Conservation (phyloP, 2,113 vertebrate genomes). For the Micronycteris hirsuta region DNA sequence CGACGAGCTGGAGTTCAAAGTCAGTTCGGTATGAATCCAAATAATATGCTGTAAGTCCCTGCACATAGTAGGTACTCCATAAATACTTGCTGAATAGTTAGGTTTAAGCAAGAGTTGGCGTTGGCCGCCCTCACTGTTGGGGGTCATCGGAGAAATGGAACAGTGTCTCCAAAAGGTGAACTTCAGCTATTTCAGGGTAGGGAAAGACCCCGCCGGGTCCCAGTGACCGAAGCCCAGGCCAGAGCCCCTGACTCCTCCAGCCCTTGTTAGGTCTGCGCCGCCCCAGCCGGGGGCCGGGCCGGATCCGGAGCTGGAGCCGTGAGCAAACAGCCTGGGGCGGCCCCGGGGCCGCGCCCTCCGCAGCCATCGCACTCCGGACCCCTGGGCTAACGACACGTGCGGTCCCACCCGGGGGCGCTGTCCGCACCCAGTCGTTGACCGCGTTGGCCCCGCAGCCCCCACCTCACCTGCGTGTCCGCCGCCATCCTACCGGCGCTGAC, state of each 20-base stretch:
- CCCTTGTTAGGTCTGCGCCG: background rate
- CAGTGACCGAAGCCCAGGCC: background rate
- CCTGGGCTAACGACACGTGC: background rate
- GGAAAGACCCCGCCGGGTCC: background rate
- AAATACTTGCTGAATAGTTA: background rate
- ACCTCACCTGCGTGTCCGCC: slow-evolving; percentile 95
- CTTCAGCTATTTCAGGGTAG: background rate
- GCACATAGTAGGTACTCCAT: background rate
- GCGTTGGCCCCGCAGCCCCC: slow-evolving; percentile 48
- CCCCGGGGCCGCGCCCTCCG: background rate
- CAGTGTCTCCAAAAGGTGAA: background rate
- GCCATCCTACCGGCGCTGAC: slow-evolving; percentile 91
- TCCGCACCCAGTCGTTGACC: background rate
- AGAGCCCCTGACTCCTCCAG: background rate
- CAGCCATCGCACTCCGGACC: background rate
- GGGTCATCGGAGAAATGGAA: background rate
- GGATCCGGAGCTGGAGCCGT: too few relatives aligned
- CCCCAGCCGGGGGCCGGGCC: background rate
- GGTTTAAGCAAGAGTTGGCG: background rate
- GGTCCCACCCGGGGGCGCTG: background rate
- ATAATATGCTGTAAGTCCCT: background rate
- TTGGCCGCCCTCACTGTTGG: background rate
- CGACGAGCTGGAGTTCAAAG: background rate
- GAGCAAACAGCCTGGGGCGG: background rate
- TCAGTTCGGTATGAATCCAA: background rate